A percentile compares a stretch with the other conserved stretches of the same genome.
Conservation (phyloP, 37 sponge, comb jelly and placozoan species). For the Tethya wilhelma region DNA sequence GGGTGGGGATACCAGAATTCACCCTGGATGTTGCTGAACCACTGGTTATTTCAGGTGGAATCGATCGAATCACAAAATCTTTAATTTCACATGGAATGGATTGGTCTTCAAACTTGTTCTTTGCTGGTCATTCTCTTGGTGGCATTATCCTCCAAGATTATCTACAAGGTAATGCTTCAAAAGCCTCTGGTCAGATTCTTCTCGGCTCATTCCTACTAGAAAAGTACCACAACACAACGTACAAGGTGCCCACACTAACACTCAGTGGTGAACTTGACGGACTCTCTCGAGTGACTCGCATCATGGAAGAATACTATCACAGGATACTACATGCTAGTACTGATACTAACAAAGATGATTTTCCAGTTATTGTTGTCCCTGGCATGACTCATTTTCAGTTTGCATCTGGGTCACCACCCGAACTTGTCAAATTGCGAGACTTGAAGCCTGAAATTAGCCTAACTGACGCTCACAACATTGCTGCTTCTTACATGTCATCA, state of each 20-base stretch:
- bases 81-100: slow-evolving; percentile 65
- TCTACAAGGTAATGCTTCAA: slow-evolving; percentile 27
- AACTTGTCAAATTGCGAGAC: slow-evolving; percentile 64
- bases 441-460: slow-evolving; percentile 72
- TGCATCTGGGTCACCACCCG: slow-evolving; percentile 64
- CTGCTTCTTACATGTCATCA: slow-evolving; percentile 36
- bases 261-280: slow-evolving; percentile 90
- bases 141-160: slow-evolving; percentile 73
- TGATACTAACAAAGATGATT: slow-evolving; percentile 10
- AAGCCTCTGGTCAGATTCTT: slow-evolving; percentile 57
- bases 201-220: slow-evolving; percentile 71
- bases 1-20: slow-evolving; percentile 84
- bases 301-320: slow-evolving; percentile 79
- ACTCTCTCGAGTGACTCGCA: slow-evolving; percentile 71
- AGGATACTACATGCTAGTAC: slow-evolving; percentile 29
- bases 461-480: slow-evolving; percentile 57
- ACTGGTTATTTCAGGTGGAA: slow-evolving; percentile 40
- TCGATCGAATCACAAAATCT: slow-evolving; percentile 45
- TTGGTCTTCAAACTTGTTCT: slow-evolving; percentile 7
- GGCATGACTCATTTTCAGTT: slow-evolving; percentile 84
- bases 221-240: slow-evolving; percentile 51
- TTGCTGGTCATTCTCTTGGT: slow-evolving; percentile 80
- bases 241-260: slow-evolving; percentile 72
- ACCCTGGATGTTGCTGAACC: slow-evolving; percentile 60
- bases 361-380: slow-evolving; percentile 71